Evolutionary conservation across 1,140 invertebrate species (phyloP), one percentile per base, ranked within the genome.

Genomic region (Vanessa atalanta): DNA sequence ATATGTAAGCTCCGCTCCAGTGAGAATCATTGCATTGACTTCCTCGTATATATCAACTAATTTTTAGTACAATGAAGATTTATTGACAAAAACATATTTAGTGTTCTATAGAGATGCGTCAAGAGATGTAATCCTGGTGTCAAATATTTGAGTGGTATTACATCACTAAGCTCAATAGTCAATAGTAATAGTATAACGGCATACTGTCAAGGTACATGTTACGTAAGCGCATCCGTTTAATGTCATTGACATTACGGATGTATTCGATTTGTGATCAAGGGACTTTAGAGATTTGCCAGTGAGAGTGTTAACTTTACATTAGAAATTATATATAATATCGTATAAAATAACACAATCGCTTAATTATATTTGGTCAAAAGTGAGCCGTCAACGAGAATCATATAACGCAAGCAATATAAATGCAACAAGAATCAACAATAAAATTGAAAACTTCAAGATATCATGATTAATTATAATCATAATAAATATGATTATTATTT

Each of bases 241-340:
- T 88, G 89, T 92, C 90, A 92, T 87, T 91, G 90, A 92, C 90
- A 88, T 89, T 85, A 87, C 84, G 83, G 82, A 85, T 89, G 77
- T 87, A 75, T 84, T 80, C 86, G 80, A 81, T 80, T 84, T 83
- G 76, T 81, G 78, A 83, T 79, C 80, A 83, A 82, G 79, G 83
- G 76, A 77, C 76, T 81, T 66, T 79, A 80, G 75, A 82, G 57
- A 81, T 84, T 87, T 72, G 77, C 81, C 37, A 87, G 87, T 83
- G 83, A 89, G 85, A 86, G 85, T 84, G 73, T 72, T 71, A 67
- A 53, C 66, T 47, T 68, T 79, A 75, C 72, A 76, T 78, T 75
- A 15, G 14, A 61, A 61, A 61, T 61, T 23, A 43, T 20, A 20
- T 20, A 20, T 20, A 20, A 20, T 20, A 20, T 9, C 9, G 7